Evolutionary conservation across 35 echinoderm and acorn worm genomes (phyloP).

Genomic region (Anneissia japonica): DNA sequence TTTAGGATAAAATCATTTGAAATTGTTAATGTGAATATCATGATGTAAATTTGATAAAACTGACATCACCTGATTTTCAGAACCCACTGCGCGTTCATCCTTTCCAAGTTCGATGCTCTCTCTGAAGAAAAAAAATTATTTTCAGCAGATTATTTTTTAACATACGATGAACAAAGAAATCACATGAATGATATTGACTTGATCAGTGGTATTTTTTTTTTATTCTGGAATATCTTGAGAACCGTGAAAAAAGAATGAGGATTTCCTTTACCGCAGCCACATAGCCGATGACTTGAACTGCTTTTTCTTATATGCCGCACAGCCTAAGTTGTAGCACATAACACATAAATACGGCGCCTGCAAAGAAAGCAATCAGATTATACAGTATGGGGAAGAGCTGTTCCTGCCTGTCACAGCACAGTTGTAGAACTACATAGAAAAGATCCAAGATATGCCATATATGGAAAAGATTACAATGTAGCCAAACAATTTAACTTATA

Average conservation of each 20-base stretch:
- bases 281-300: slow-evolving; percentile 28
- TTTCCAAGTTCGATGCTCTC: slow-evolving; percentile 62
- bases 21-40: too few species aligned
- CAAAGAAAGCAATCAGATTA: background rate
- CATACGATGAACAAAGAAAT: background rate
- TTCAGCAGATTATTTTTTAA: background rate
- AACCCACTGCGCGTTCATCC: slow-evolving; percentile 14
- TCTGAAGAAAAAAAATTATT: slow-evolving; percentile 1
- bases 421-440: too few species aligned
- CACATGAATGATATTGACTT: background rate
- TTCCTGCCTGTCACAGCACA: too few species aligned
- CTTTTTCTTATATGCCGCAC: slow-evolving; percentile 44
- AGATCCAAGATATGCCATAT: too few species aligned
- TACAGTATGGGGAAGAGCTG: too few species aligned
- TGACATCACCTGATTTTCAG: slow-evolving; percentile 43
- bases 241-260: background rate
- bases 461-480: too few species aligned
- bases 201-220: background rate
- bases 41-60: background rate
- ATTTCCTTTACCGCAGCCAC: slow-evolving; percentile 66
- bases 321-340: slow-evolving; percentile 85
- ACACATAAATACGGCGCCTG: slow-evolving; percentile 57
- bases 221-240: background rate
- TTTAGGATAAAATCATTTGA: background rate
- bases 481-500: too few species aligned